Evolutionary conservation across 1,140 invertebrate species (phyloP), one percentile per base, ranked within the genome.

Genomic region (Cotesia glomerata): DNA sequence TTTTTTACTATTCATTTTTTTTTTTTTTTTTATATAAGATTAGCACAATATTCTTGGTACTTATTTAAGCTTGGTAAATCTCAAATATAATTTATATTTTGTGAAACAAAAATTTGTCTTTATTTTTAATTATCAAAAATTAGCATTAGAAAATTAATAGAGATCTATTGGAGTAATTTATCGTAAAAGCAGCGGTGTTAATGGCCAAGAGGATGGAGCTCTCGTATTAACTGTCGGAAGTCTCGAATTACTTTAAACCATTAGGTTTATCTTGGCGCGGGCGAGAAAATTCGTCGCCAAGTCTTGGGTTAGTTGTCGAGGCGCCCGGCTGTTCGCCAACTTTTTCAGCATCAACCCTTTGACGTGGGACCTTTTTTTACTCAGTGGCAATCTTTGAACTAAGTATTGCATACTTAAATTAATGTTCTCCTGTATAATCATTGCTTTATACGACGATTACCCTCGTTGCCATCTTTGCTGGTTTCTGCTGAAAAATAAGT

Each of bases 191-290:
- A 39, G 39, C 39, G 34, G 65, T 67, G 65, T 67, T 68, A 68
- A 68, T 58, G 34, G 52, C 36, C 62, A 72, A 75, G 56, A 67
- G 69, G 69, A 64, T 71, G 64, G 49, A 71, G 56, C 45, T 36
- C 61, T 35, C 71, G 58, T 61, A 59, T 45, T 69, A 72, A 72
- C 74, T 71, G 71, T 68, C 69, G 71, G 74, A 73, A 72, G 74
- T 71, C 74, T 75, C 71, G 71, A 73, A 75, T 73, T 75, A 75
- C 78, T 77, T 75, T 73, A 75, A 79, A 81, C 81, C 80, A 84
- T 84, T 84, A 85, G 81, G 80, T 84, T 85, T 84, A 82, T 85
- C 82, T 82, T 77, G 76, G 79, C 69, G 76, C 59, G 70, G 75
- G 74, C 68, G 72, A 72, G 72, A 74, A 74, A 45, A 76, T 76